phyloP scores from a whole-genome alignment of 53 echinoderm and acorn worm genomes.

The Holothuria scabra region DNA sequence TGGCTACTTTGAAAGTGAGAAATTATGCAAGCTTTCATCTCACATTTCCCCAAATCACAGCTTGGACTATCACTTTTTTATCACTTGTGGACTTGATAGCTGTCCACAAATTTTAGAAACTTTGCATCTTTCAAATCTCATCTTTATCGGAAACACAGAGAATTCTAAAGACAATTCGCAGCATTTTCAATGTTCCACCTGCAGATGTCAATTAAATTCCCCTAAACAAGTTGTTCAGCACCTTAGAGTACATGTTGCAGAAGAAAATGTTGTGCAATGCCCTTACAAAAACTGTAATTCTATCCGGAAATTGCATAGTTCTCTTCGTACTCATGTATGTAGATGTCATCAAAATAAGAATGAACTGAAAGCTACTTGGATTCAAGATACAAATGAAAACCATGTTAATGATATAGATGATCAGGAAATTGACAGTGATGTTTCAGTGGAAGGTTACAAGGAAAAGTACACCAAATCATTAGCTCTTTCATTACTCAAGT shows the following conservation, averaged over 20 bases:
- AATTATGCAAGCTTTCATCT: slow-evolving; percentile 27
- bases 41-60: slow-evolving; percentile 20
- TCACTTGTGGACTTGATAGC: slow-evolving; percentile 22
- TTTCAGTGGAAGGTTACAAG: not conserved
- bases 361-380: slow-evolving; percentile 5
- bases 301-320: not conserved
- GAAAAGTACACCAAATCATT: slow-evolving; percentile 17
- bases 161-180: no score
- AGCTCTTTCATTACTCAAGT: slow-evolving; percentile 14
- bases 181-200: no score
- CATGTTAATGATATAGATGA: not conserved
- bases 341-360: not conserved
- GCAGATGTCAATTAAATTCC: no score
- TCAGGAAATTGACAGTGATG: not conserved
- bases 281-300: slow-evolving; percentile 31
- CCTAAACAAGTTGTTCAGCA: no score
- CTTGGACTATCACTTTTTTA: slow-evolving; percentile 26
- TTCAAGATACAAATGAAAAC: not conserved
- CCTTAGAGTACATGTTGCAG: no score
- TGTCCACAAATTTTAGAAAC: slow-evolving; percentile 21
- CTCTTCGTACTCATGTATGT: slow-evolving; percentile 17
- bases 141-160: slow-evolving; percentile 10
- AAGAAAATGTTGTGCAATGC: not conserved
- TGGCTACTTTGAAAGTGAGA: slow-evolving; percentile 25
- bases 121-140: slow-evolving; percentile 18